phyloP scores from a whole-genome alignment of 2,797 vertebrate genomes.

The Nannoperca obscura region DNA sequence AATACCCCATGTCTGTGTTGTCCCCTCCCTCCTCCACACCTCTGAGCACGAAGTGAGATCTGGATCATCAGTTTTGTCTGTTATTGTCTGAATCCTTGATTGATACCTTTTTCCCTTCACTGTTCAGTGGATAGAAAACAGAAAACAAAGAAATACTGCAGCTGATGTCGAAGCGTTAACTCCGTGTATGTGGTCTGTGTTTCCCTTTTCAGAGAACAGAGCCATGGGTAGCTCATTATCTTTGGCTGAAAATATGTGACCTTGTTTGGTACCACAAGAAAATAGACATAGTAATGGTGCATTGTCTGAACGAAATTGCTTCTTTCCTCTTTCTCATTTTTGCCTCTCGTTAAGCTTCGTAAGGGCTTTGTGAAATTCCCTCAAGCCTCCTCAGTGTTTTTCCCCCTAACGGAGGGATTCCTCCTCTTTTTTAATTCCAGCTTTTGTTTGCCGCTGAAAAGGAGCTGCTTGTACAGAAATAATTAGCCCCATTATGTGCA shows the following conservation, averaged over 20 bases:
- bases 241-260: slow-evolving; percentile 62
- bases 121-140: slow-evolving; percentile 32
- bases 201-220: slow-evolving; percentile 38
- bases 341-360: slow-evolving; percentile 66
- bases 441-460: slow-evolving; percentile 76
- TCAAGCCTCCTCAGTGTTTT: slow-evolving; percentile 59
- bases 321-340: slow-evolving; percentile 60
- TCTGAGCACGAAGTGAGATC: slow-evolving; percentile 30
- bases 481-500: slow-evolving; percentile 77
- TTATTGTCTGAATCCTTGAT: slow-evolving; percentile 61
- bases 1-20: slow-evolving; percentile 39
- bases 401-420: slow-evolving; percentile 51
- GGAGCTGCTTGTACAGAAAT: slow-evolving; percentile 68
- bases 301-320: slow-evolving; percentile 70
- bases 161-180: slow-evolving; percentile 39
- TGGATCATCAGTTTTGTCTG: slow-evolving; percentile 57
- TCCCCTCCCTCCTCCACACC: slow-evolving; percentile 34
- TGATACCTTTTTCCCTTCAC: slow-evolving; percentile 41
- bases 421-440: slow-evolving; percentile 52
- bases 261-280: slow-evolving; percentile 67
- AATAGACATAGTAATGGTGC: slow-evolving; percentile 56
- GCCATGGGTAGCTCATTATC: slow-evolving; percentile 64
- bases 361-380: slow-evolving; percentile 69
- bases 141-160: slow-evolving; percentile 52
- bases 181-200: slow-evolving; percentile 54